A percentile compares a stretch with the other conserved stretches of the same genome.
These are phyloP conservation scores for Patiria pectinifera DNA, from an alignment of 53 echinoderm and acorn worm genomes.

Conservation along the genomic window DNA sequence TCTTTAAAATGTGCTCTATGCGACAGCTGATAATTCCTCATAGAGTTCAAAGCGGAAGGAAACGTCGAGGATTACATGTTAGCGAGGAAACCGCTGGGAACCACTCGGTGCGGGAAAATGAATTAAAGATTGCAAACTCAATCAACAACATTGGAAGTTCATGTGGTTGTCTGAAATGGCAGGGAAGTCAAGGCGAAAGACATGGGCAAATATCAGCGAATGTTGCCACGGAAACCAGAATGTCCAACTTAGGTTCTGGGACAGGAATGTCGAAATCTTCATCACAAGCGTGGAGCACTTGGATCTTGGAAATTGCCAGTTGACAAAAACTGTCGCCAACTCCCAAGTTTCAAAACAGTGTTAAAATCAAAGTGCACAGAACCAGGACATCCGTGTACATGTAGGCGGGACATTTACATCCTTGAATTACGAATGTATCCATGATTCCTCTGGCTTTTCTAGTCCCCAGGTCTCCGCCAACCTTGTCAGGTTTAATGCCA, in stretches of 20 bases:
- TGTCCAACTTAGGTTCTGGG: not conserved
- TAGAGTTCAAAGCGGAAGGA: too few relatives aligned
- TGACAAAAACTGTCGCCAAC: too few relatives aligned
- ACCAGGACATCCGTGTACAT: too few relatives aligned
- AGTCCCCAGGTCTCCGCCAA: not conserved
- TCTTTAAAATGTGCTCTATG: too few relatives aligned
- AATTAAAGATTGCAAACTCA: not conserved
- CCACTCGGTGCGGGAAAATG: not conserved
- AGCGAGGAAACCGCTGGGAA: too few relatives aligned
- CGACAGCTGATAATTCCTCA: too few relatives aligned
- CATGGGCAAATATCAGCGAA: not conserved
- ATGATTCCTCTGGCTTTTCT: not conserved
- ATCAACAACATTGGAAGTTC: not conserved
- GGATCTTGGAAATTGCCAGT: too few relatives aligned
- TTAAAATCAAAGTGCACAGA: too few relatives aligned
- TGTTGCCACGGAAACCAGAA: constrained; percentile 1
- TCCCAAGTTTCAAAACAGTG: too few relatives aligned
- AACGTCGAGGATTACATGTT: too few relatives aligned
- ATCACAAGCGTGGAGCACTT: too few relatives aligned
- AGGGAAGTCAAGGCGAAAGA: not conserved
- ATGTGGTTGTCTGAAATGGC: not conserved
- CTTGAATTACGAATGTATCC: not conserved
- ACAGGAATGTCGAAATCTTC: too few relatives aligned
- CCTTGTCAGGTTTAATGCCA: not conserved
- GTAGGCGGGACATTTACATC: not conserved